Conservation (phyloP, 2,797 vertebrate genomes). For the Sebastes hopkinsi region DNA sequence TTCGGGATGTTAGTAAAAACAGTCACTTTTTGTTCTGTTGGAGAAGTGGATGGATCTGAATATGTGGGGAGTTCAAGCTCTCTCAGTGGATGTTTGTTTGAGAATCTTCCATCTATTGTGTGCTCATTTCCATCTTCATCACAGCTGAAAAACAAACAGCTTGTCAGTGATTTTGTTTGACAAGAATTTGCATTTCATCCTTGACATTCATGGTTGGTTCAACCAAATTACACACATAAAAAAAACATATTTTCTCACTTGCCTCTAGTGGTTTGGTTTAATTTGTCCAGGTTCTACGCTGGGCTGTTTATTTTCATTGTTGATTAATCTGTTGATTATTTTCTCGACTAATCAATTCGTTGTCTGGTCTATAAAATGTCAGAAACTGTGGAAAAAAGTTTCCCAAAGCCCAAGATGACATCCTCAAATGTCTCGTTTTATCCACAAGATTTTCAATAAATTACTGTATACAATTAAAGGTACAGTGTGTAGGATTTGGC, state of each 20-base stretch:
- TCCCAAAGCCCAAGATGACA: too few relatives aligned
- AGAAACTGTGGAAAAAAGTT: too few relatives aligned
- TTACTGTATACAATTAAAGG: not conserved
- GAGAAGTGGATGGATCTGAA: constrained; percentile 1
- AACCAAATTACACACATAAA: not conserved
- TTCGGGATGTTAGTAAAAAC: constrained; percentile 10
- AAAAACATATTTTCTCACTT: not conserved
- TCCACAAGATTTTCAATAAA: not conserved
- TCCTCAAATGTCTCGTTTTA: too few relatives aligned
- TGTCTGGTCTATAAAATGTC: too few relatives aligned
- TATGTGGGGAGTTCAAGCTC: constrained; percentile 21
- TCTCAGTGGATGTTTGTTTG: constrained; percentile 13
- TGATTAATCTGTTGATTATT: too few relatives aligned
- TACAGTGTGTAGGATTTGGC: too few relatives aligned
- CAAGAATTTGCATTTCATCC: not conserved
- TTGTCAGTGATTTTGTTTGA: not conserved
- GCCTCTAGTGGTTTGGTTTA: not conserved
- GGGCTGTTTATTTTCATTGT: too few relatives aligned
- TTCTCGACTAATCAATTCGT: too few relatives aligned
- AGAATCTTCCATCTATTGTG: constrained; percentile 4
- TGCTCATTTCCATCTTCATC: constrained; percentile 20
- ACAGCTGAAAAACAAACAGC: constrained; percentile 14
- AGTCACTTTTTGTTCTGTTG: constrained; percentile 20
- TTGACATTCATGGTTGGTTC: not conserved
- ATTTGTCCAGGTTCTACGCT: not conserved